phyloP scores from a whole-genome alignment of 64 coral and sea anemone species.

The Pachyseris speciosa region DNA sequence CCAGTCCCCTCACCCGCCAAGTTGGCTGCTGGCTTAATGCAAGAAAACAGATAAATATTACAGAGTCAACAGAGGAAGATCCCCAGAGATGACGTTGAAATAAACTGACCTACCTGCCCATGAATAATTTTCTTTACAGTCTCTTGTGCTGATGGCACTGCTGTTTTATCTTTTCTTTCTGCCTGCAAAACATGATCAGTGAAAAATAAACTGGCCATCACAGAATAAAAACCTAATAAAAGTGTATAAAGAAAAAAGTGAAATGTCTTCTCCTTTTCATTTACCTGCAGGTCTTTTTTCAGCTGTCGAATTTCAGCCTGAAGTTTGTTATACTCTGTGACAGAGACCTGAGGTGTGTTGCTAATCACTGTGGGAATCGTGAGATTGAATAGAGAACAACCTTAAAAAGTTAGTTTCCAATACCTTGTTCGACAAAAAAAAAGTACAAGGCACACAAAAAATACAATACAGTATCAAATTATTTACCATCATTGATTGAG shows the following conservation, averaged over 20 bases:
- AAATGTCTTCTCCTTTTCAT: not conserved
- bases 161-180: slow-evolving; percentile 37
- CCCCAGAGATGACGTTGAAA: too few relatives aligned
- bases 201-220: not conserved
- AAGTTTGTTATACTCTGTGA: slow-evolving; percentile 75
- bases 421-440: not conserved
- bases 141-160: slow-evolving; percentile 61
- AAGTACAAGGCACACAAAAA: not conserved
- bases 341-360: slow-evolving; percentile 79
- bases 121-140: slow-evolving; percentile 79
- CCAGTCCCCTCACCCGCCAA: too few relatives aligned
- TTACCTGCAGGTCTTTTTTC: slow-evolving; percentile 73
- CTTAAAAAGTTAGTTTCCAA: not conserved
- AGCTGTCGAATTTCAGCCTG: slow-evolving; percentile 73
- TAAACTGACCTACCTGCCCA: slow-evolving; percentile 47
- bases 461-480: not conserved
- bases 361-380: slow-evolving; percentile 44
- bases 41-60: too few relatives aligned
- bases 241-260: not conserved
- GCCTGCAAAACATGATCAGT: slow-evolving; percentile 24
- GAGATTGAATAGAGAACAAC: not conserved
- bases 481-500: slow-evolving; percentile 75
- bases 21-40: too few relatives aligned
- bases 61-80: too few relatives aligned
- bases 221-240: not conserved